Percentiles rank a stretch among this genome's conserved stretches.
Conservation (phyloP, 2,113 vertebrate genomes). For the Oxygymnocypris stewartii region DNA sequence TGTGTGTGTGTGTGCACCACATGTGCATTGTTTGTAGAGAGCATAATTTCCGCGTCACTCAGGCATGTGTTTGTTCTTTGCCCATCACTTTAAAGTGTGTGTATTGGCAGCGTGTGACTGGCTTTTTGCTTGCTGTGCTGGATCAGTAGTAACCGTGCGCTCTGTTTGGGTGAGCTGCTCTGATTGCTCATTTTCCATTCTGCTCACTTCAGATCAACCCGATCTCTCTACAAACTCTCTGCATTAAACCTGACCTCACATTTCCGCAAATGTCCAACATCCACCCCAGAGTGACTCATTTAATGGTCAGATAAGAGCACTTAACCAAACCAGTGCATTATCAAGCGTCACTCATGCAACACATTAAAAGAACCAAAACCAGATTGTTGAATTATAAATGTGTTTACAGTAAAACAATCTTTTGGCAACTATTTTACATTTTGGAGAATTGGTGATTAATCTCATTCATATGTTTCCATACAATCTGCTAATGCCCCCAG, state of each 20-base stretch:
- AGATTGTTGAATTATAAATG: slow-evolving; percentile 25
- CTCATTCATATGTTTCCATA: background rate
- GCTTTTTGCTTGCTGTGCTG: slow-evolving; percentile 19
- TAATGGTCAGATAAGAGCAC: slow-evolving; percentile 32
- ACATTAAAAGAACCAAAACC: background rate
- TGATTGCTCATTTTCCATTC: background rate
- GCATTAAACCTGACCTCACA: slow-evolving; percentile 10
- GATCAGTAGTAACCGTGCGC: background rate
- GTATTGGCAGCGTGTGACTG: background rate
- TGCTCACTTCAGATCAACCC: background rate
- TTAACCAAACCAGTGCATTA: slow-evolving; percentile 6
- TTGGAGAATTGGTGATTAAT: background rate
- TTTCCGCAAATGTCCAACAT: slow-evolving; percentile 12
- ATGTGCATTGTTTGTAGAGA: background rate
- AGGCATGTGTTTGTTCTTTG: background rate
- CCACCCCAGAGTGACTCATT: background rate
- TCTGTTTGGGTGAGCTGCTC: slow-evolving; percentile 12
- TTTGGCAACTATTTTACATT: background rate
- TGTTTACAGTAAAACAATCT: background rate
- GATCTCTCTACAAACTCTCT: background rate
- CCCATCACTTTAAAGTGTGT: slow-evolving; percentile 31
- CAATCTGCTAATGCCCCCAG: no score
- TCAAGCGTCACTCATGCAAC: slow-evolving; percentile 7
- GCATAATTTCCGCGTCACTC: background rate
- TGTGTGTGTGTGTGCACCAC: no score